Percentiles rank a stretch among this genome's conserved stretches.
Conservation (phyloP, 2,888 invertebrate species). For the Synergus itoensis region DNA sequence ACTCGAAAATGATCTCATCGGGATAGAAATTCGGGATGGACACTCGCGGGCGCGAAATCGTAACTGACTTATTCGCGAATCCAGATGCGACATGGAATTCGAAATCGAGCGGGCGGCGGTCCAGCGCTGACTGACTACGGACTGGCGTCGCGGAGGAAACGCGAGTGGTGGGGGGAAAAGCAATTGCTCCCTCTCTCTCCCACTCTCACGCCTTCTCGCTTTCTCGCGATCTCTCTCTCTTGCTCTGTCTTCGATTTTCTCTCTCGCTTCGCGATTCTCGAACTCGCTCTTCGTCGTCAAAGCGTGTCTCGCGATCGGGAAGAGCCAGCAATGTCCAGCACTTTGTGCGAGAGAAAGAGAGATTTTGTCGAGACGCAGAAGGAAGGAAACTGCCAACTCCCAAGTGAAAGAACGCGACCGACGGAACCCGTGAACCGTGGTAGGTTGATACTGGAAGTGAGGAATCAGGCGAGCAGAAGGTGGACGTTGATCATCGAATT, state of each 20-base stretch:
- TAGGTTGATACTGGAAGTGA: not conserved
- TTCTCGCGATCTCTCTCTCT: slow-evolving; percentile 50
- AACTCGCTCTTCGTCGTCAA: slow-evolving; percentile 1
- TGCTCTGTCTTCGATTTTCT: slow-evolving; percentile 47
- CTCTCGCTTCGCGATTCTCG: slow-evolving; percentile 35
- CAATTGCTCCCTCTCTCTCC: slow-evolving; percentile 52
- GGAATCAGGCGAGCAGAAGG: slow-evolving; percentile 5
- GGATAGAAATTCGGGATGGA: slow-evolving; percentile 25
- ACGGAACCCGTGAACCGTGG: slow-evolving; percentile 21
- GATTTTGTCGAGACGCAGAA: slow-evolving; percentile 30
- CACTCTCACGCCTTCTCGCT: slow-evolving; percentile 29
- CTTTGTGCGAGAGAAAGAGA: slow-evolving; percentile 38
- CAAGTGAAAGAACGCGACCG: slow-evolving; percentile 41
- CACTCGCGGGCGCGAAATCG: slow-evolving; percentile 39
- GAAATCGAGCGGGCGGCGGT: slow-evolving; percentile 76
- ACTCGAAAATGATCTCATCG: not conserved
- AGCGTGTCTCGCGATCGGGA: slow-evolving; percentile 36
- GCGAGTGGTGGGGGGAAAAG: slow-evolving; percentile 51
- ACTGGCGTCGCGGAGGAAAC: slow-evolving; percentile 74
- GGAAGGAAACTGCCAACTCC: slow-evolving; percentile 22
- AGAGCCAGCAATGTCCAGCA: slow-evolving; percentile 47
- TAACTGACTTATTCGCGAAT: slow-evolving; percentile 41
- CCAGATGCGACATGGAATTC: slow-evolving; percentile 58
- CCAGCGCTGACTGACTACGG: slow-evolving; percentile 78
- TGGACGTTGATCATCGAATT: not conserved